Evolutionary conservation across 2,113 vertebrate genomes (phyloP), one percentile per base, ranked within the genome.

Genomic region (Amia ocellicauda): DNA sequence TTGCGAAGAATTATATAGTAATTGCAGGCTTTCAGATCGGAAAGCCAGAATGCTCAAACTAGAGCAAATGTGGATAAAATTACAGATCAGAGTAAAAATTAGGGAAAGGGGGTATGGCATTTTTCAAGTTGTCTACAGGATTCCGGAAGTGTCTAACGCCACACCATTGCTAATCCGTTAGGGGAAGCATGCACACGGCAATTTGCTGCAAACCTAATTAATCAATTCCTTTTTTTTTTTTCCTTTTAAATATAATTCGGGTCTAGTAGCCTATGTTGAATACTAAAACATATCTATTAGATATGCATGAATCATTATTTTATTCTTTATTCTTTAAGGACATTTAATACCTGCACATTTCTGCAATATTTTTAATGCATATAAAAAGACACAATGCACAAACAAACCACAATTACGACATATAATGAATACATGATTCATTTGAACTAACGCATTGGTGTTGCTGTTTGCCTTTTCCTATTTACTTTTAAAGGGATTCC

Each of bases 1-100:
- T 98, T 94, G 95, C 94, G 89, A 96, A 96, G 97, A 98, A 99
- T 98, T 98, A 95, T 94, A 93, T 92, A 93, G 94, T 98, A 98
- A 99, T 99, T 99, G 95, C 94, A 97, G 95, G 93, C 94, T 98
- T 99, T 98, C 95, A 98, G 89, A 94, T 94, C 91, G 93, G 92
- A 94, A 95, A 98, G 93, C 92, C 93, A 93, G 91, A 96, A 95
- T 94, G 92, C 93, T 95, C 91, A 93, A 96, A 95, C 92, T 94
- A 89, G 91, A 94, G 92, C 89, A 95, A 98, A 96, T 97, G 93
- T 96, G 93, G 93, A 93, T 97, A 89, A 96, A 97, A 99, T 98
- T 95, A 96, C 94, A 97, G 93, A 97, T 95, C 91, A 93, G 91
- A 91, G 94, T 91, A 94, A 94, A 94, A 96, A 98, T 96, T 94